phyloP scores from a whole-genome alignment of 2,888 invertebrate genomes.

The Blastobasis lacticolella region DNA sequence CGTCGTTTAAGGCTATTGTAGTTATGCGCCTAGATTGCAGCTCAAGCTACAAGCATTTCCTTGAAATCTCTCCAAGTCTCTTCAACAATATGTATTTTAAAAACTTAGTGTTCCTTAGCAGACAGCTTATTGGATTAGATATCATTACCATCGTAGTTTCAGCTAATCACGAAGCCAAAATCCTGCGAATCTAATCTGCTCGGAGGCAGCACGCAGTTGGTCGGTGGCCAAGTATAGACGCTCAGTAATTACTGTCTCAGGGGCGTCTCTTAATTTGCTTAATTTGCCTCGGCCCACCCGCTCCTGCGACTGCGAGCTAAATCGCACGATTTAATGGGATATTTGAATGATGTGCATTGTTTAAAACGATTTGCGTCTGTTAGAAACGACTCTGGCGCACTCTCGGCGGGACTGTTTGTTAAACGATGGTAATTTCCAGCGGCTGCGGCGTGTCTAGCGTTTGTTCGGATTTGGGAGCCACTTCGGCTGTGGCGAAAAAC shows the following conservation, averaged over 20 bases:
- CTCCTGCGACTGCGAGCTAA: constrained; percentile 35
- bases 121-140: too few species aligned
- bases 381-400: constrained; percentile 31
- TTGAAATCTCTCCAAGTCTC: too few species aligned
- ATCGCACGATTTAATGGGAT: constrained; percentile 64
- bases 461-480: too few species aligned
- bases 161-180: too few species aligned
- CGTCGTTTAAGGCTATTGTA: too few species aligned
- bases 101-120: too few species aligned
- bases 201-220: constrained; percentile 25
- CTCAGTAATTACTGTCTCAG: constrained; percentile 65
- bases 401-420: constrained; percentile 2
- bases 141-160: too few species aligned
- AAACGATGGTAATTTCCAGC: constrained; percentile 7
- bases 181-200: too few species aligned
- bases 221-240: constrained; percentile 59
- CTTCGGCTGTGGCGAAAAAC: too few species aligned
- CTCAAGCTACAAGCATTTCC: too few species aligned
- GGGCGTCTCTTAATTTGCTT: constrained; percentile 68
- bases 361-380: constrained; percentile 51
- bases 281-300: constrained; percentile 57
- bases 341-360: constrained; percentile 66
- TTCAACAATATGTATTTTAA: too few species aligned
- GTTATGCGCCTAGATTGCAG: too few species aligned
- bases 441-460: neutral